A percentile compares a stretch with the other conserved stretches of the same genome.
Evolutionary conservation across 2,113 vertebrate species (phyloP).

Genomic region (Cottus gobio): DNA sequence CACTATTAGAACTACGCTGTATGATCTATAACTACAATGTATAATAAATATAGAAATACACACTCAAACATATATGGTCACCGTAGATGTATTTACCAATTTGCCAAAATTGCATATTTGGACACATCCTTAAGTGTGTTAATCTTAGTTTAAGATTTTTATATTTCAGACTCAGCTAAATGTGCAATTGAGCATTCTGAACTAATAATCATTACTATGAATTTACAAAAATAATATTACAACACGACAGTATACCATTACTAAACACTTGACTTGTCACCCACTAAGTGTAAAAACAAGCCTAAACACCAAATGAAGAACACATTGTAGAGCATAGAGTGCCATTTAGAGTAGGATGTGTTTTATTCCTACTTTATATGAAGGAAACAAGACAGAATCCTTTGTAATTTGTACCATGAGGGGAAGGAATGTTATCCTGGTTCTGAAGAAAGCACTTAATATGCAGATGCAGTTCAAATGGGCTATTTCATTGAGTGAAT

Average conservation of each 20-base stretch:
- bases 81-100: too few relatives aligned
- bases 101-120: not conserved
- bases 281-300: not conserved
- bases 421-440: conserved; percentile 1
- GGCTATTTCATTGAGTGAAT: conserved; percentile 5
- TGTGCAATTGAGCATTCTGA: not conserved
- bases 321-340: not conserved
- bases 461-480: conserved; percentile 24
- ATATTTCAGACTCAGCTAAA: not conserved
- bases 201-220: not conserved
- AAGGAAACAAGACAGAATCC: conserved; percentile 1
- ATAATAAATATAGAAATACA: not conserved
- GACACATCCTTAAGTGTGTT: not conserved
- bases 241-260: not conserved
- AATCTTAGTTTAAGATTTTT: not conserved
- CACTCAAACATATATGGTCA: not conserved
- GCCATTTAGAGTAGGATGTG: not conserved
- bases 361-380: not conserved
- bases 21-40: not conserved
- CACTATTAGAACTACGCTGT: not conserved
- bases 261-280: not conserved
- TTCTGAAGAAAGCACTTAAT: conserved; percentile 14
- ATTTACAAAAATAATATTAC: not conserved
- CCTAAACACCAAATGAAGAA: not conserved
- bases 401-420: not conserved